A percentile compares a stretch with the other conserved stretches of the same genome.
phyloP scores from a whole-genome alignment of 2,888 invertebrate genomes.

The Cistogaster globosa region DNA sequence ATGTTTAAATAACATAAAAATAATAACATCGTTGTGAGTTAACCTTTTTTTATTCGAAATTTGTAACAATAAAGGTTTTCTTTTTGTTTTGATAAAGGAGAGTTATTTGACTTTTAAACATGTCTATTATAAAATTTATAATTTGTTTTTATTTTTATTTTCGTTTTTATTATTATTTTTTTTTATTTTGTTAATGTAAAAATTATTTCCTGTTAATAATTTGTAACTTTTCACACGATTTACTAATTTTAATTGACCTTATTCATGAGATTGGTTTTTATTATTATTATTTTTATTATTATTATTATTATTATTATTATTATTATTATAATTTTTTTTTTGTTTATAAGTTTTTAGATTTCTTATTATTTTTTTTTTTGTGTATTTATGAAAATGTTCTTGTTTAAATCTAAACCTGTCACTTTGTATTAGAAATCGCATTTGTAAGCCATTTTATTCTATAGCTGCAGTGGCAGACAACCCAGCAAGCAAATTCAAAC shows the following conservation, averaged over 20 bases:
- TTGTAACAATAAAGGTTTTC: conserved; percentile 60
- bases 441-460: not conserved
- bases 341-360: not conserved
- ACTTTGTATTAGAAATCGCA: conserved; percentile 46
- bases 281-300: conserved; percentile 7
- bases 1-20: not conserved
- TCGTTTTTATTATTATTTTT: not conserved
- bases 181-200: conserved; percentile 10
- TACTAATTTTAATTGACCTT: conserved; percentile 60
- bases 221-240: conserved; percentile 67
- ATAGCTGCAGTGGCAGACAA: not conserved
- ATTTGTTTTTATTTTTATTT: conserved; percentile 15
- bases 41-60: conserved; percentile 40
- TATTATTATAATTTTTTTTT: too few relatives aligned
- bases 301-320: too few relatives aligned
- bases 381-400: conserved; percentile 17
- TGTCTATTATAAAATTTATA: conserved; percentile 45
- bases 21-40: conserved; percentile 22
- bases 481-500: conserved; percentile 23
- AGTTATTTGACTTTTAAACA: conserved; percentile 20
- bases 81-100: not conserved
- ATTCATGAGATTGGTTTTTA: conserved; percentile 20
- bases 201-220: conserved; percentile 68
- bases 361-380: conserved; percentile 11
- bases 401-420: conserved; percentile 44